Evolutionary conservation across 2,797 vertebrate genomes (phyloP), one percentile per base, ranked within the genome.

Genomic region (Micromesistius poutassou): DNA sequence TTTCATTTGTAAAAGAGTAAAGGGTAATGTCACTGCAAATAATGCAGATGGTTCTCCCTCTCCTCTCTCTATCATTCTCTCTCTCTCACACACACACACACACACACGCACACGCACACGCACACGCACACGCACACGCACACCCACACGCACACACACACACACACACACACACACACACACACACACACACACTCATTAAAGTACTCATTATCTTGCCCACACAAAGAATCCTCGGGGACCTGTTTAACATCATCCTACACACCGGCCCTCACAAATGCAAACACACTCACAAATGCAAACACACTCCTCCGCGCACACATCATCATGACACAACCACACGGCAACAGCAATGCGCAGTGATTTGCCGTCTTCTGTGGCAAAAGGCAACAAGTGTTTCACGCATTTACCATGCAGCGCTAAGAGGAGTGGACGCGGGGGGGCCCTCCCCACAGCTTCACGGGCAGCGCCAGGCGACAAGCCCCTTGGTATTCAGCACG

Each of bases 401-500:
- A 62, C 8, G n/a, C 55, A 8, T 62, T 62, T 55, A 14, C 22
- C 55, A 62, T 62, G 55, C 55, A 25, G 55, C 16, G 7, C 55
- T 62, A 62, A 62, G n/a, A 62, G 55, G 55, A 62, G 10, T 7
- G n/a, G 46, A n/a, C 46, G 19, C 46, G 22, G 16, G 16, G 22
- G 16, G 16, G 16, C 46, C 46, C 46, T 12, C 46, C 19, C 19
- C 2, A 55, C 46, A 13, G 10, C 46, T 12, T 5, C 46, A n/a
- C 46, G 19, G 19, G 33, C 33, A 35, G 33, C 33, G 7, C 33
- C 5, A 35, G 33, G 46, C 46, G 4, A 55, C 46, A 55, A 12
- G 46, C 46, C 46, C 30, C 83, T 77, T 84, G 80, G 36, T 82
- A 87, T 88, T 89, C 90, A 85, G 76, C 50, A 46, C 73, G 82